Evolutionary conservation across 1,140 invertebrate species (phyloP).

Genomic region (Scaptomyza pallida): DNA sequence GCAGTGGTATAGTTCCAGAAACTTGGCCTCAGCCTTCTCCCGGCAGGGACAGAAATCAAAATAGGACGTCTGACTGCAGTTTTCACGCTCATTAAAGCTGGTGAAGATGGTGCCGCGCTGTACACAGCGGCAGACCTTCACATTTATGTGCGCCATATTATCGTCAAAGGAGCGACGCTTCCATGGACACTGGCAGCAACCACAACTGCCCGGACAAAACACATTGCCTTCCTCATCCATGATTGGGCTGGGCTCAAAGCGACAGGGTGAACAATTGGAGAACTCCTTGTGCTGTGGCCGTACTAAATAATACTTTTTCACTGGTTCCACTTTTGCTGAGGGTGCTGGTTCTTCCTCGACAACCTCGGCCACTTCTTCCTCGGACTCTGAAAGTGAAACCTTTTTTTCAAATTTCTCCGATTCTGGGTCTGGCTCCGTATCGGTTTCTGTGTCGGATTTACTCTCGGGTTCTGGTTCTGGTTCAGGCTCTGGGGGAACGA

Average conservation of each 20-base stretch:
- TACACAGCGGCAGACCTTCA: conserved; percentile 75
- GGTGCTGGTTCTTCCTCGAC: background rate
- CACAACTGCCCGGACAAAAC: conserved; percentile 76
- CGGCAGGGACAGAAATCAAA: conserved; percentile 80
- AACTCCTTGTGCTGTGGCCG: conserved; percentile 74
- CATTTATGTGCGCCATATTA: conserved; percentile 52
- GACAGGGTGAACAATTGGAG: conserved; percentile 66
- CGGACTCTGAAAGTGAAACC: background rate
- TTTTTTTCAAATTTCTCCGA: too few relatives aligned
- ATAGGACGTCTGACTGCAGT: conserved; percentile 67
- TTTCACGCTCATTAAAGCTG: conserved; percentile 44
- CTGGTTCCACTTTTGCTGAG: background rate
- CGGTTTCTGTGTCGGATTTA: background rate
- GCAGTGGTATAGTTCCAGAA: conserved; percentile 56
- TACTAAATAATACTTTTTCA: conserved; percentile 53
- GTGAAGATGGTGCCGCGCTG: conserved; percentile 65
- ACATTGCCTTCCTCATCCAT: conserved; percentile 75
- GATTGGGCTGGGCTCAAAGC: conserved; percentile 71
- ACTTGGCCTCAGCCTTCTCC: conserved; percentile 76
- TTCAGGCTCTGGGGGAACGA: background rate
- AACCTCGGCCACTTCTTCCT: background rate
- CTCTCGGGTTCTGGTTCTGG: background rate
- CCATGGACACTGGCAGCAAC: conserved; percentile 78
- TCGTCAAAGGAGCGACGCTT: conserved; percentile 30
- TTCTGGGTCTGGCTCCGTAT: background rate